Evolutionary conservation across 1,140 invertebrate genomes (phyloP).

Genomic region (Paraescarpia echinospica): DNA sequence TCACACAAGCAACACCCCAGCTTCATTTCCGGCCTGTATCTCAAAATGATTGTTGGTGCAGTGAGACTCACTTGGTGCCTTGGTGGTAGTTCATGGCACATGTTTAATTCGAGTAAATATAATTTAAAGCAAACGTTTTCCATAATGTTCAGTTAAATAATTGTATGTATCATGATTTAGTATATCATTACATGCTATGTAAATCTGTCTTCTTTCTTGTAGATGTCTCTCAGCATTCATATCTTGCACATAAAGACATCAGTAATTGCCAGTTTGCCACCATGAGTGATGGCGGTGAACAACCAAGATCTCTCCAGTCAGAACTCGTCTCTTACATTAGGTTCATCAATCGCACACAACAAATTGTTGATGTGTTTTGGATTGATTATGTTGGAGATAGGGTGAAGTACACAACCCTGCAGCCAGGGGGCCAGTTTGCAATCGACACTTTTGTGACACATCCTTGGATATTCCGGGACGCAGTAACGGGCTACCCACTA

Average conservation of each 20-base stretch:
- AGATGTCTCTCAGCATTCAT: background rate
- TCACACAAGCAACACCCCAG: too few species aligned
- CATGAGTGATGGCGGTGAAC: background rate
- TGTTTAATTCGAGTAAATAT: too few species aligned
- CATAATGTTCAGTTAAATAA: too few species aligned
- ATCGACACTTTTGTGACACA: conserved; percentile 73
- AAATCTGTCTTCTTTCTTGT: background rate
- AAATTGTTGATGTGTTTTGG: conserved; percentile 72
- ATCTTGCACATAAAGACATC: background rate
- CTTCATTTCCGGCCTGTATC: too few species aligned
- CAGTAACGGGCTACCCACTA: conserved; percentile 62
- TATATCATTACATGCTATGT: background rate
- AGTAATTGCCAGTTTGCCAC: background rate
- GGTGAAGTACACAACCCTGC: conserved; percentile 63
- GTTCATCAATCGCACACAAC: conserved; percentile 70
- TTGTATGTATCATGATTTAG: too few species aligned
- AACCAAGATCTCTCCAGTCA: background rate
- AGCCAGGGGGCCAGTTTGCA: conserved; percentile 61
- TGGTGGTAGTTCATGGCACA: too few species aligned
- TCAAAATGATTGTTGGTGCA: too few species aligned
- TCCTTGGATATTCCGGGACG: conserved; percentile 73
- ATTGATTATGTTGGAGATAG: conserved; percentile 69
- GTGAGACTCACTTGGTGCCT: too few species aligned
- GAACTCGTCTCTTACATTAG: conserved; percentile 61
- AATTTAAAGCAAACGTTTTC: too few species aligned